phyloP scores from a whole-genome alignment of 2,888 invertebrate genomes.

The Cabera pusaria region DNA sequence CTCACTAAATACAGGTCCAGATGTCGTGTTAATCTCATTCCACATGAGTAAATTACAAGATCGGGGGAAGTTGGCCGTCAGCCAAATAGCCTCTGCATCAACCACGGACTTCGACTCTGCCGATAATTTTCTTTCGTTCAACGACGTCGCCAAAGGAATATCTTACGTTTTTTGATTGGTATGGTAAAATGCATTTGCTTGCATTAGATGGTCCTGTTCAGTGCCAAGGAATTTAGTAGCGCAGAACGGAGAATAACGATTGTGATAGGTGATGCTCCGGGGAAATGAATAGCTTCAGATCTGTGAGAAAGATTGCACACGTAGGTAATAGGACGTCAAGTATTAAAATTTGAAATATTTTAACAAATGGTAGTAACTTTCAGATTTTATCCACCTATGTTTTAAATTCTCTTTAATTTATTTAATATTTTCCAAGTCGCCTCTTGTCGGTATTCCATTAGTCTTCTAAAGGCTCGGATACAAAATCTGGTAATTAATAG shows the following conservation, averaged over 20 bases:
- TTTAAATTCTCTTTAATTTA: too few relatives aligned
- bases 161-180: conserved; percentile 40
- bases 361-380: too few relatives aligned
- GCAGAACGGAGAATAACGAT: conserved; percentile 6
- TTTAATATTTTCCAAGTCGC: too few relatives aligned
- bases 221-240: conserved; percentile 22
- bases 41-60: conserved; percentile 71
- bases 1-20: conserved; percentile 62
- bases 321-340: too few relatives aligned
- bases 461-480: too few relatives aligned
- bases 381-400: too few relatives aligned
- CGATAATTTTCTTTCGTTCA: conserved; percentile 62
- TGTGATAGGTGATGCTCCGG: too few relatives aligned
- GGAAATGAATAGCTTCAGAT: too few relatives aligned
- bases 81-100: conserved; percentile 71
- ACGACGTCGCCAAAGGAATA: conserved; percentile 45
- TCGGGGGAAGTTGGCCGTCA: conserved; percentile 56
- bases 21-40: conserved; percentile 71
- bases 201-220: conserved; percentile 24
- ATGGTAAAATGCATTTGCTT: conserved; percentile 31
- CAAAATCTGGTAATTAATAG: too few relatives aligned
- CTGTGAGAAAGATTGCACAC: too few relatives aligned
- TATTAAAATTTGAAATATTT: too few relatives aligned
- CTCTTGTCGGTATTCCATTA: too few relatives aligned
- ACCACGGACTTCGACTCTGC: conserved; percentile 50